phyloP scores from a whole-genome alignment of 2,797 vertebrate species.

The Enteromius fasciolatus region DNA sequence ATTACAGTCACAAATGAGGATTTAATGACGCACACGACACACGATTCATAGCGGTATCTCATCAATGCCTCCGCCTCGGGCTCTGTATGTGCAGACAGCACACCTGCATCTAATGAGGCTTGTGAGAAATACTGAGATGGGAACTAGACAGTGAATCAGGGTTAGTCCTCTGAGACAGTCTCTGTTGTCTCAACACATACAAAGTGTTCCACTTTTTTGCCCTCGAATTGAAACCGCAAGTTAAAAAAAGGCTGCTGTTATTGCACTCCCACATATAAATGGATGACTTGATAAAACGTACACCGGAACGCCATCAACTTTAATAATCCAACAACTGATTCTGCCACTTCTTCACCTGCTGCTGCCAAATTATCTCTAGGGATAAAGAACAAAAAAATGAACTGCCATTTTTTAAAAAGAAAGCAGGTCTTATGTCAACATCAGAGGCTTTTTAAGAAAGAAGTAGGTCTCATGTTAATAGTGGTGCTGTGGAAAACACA shows the following conservation, averaged over 20 bases:
- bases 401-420: not conserved
- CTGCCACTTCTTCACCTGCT: conserved; percentile 24
- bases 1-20: conserved; percentile 47
- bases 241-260: conserved; percentile 19
- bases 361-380: conserved; percentile 18
- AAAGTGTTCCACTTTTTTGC: conserved; percentile 54
- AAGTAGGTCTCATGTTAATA: conserved; percentile 29
- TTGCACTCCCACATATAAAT: conserved; percentile 14
- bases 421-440: conserved; percentile 28
- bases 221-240: conserved; percentile 41
- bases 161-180: conserved; percentile 49
- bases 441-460: conserved; percentile 10
- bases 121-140: conserved; percentile 41
- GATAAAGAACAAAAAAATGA: not conserved
- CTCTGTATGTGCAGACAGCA: conserved; percentile 41
- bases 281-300: conserved; percentile 4
- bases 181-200: conserved; percentile 42
- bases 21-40: conserved; percentile 30
- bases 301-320: not conserved
- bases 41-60: conserved; percentile 31
- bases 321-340: conserved; percentile 19
- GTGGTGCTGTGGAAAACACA: not conserved
- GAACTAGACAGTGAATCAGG: conserved; percentile 43
- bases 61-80: conserved; percentile 38
- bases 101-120: conserved; percentile 57